A percentile compares a stretch with the other conserved stretches of the same genome.
Evolutionary conservation across 2,797 vertebrate species (phyloP).

Genomic region (Gallinago stenura): DNA sequence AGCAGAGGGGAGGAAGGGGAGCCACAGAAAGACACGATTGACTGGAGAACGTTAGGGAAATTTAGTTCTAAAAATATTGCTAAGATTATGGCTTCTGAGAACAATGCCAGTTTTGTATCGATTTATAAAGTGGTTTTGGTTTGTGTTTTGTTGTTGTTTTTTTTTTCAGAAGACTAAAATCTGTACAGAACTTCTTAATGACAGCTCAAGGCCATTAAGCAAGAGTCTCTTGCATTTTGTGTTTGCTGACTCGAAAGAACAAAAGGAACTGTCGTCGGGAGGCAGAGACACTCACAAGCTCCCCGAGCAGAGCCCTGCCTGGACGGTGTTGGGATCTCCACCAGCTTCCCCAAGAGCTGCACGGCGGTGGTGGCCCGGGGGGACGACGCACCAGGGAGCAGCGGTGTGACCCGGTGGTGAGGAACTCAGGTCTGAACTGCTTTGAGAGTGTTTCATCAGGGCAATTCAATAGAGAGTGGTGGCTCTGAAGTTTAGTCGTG

Average conservation of each 20-base stretch:
- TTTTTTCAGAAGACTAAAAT: not conserved
- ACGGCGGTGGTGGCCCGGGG: fast-evolving
- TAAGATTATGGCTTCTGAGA: not conserved
- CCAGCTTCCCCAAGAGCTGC: not conserved
- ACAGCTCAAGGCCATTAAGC: not conserved
- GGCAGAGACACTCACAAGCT: not conserved
- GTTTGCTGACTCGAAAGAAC: not conserved
- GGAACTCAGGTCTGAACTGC: not conserved
- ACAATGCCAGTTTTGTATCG: not conserved
- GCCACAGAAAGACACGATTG: not conserved
- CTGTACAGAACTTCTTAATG: not conserved
- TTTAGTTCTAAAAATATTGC: not conserved
- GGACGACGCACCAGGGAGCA: not conserved
- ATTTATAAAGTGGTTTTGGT: not conserved
- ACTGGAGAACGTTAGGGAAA: not conserved
- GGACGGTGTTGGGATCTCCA: not conserved
- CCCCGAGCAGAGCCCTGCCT: not conserved
- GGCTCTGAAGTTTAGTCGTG: not conserved
- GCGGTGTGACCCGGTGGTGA: not conserved
- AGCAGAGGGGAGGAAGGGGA: not conserved
- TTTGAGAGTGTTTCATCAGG: not conserved
- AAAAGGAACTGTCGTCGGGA: not conserved
- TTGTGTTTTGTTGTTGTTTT: not conserved
- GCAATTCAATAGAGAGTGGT: not conserved
- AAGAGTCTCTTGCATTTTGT: not conserved